phyloP scores from a whole-genome alignment of 2,797 vertebrate species.

The Sardinella longiceps region DNA sequence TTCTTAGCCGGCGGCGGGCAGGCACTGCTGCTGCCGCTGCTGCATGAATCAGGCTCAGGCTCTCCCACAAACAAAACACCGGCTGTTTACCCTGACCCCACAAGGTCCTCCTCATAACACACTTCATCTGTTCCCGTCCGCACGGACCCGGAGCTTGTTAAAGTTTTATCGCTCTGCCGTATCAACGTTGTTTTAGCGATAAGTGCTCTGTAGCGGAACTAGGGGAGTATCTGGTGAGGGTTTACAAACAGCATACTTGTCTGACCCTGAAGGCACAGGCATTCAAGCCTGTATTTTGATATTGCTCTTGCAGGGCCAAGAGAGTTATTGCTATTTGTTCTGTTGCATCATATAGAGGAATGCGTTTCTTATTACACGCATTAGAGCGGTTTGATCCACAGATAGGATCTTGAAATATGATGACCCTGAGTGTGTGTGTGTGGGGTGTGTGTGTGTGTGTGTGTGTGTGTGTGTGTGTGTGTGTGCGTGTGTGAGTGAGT shows the following conservation, averaged over 20 bases:
- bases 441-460: not conserved
- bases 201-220: not conserved
- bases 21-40: not conserved
- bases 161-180: not conserved
- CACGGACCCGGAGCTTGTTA: not conserved
- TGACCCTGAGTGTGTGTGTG: not conserved
- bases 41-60: not conserved
- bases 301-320: not conserved
- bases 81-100: slow-evolving; percentile 3
- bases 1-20: not conserved
- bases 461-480: not conserved
- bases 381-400: not conserved
- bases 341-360: not conserved
- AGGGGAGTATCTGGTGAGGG: not conserved
- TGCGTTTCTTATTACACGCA: not conserved
- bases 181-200: not conserved
- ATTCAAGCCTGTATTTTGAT: not conserved
- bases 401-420: not conserved
- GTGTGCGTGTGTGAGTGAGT: not conserved
- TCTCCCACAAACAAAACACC: not conserved
- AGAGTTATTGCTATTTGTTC: not conserved
- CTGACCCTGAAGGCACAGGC: not conserved
- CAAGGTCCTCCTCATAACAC: not conserved
- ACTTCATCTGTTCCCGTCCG: not conserved
- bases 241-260: not conserved